Evolutionary conservation across 2,888 invertebrate species (phyloP).

Genomic region (Callyntrura sp.): DNA sequence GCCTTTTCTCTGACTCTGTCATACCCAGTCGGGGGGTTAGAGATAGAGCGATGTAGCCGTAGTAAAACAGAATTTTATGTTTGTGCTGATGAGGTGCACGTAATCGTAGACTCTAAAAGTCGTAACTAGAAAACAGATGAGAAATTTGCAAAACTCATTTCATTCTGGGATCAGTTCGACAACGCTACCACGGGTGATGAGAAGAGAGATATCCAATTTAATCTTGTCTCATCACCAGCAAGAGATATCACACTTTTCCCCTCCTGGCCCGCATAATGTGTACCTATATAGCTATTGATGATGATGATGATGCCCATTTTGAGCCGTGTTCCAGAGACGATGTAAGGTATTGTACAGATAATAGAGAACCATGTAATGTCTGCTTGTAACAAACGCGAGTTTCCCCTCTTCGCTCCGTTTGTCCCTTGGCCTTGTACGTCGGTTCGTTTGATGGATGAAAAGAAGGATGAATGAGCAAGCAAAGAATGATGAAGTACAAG

Average conservation of each 20-base stretch:
- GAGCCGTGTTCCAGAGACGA: background rate
- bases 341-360: conserved; percentile 51
- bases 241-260: conserved; percentile 74
- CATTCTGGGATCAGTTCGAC: conserved; percentile 50
- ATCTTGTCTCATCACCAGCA: conserved; percentile 80
- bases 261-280: conserved; percentile 20
- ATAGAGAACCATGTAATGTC: conserved; percentile 54
- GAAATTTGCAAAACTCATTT: conserved; percentile 62
- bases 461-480: conserved; percentile 73
- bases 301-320: conserved; percentile 37
- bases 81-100: conserved; percentile 47
- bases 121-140: conserved; percentile 34
- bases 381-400: conserved; percentile 32
- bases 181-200: conserved; percentile 60
- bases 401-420: conserved; percentile 66
- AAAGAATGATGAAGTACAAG: conserved; percentile 70
- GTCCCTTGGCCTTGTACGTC: conserved; percentile 74
- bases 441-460: conserved; percentile 77
- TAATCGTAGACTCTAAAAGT: conserved; percentile 38
- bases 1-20: too few relatives aligned
- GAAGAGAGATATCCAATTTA: conserved; percentile 78
- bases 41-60: too few relatives aligned
- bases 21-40: background rate
- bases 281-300: conserved; percentile 12
- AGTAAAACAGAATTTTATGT: conserved; percentile 47